Conservation (phyloP, 2,888 invertebrate genomes). For the Eulithis testata region DNA sequence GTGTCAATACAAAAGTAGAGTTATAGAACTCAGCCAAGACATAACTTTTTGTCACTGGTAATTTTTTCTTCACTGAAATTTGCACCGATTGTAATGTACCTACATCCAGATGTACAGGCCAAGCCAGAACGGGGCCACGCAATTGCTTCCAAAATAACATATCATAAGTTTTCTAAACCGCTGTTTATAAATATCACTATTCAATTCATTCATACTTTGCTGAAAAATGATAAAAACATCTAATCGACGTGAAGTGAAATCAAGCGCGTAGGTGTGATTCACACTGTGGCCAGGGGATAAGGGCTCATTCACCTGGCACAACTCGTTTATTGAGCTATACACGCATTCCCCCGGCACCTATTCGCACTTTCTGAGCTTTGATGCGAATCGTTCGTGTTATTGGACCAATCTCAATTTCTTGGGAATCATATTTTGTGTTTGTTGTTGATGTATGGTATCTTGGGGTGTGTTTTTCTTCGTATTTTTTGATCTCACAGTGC, state of each 20-base stretch:
- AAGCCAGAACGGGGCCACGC: too few relatives aligned
- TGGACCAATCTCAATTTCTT: constrained; percentile 50
- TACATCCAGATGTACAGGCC: too few relatives aligned
- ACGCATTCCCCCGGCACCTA: constrained; percentile 45
- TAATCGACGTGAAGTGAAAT: constrained; percentile 3
- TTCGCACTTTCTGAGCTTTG: constrained; percentile 55
- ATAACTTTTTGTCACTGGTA: neutral
- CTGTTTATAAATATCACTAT: too few relatives aligned
- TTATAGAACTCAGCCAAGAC: constrained; percentile 36
- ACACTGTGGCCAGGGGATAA: constrained; percentile 43
- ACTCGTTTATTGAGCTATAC: constrained; percentile 37
- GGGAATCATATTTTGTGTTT: constrained; percentile 40
- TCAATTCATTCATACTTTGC: too few relatives aligned
- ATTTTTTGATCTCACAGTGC: too few relatives aligned
- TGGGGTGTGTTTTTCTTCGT: constrained; percentile 17
- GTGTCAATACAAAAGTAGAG: constrained; percentile 32
- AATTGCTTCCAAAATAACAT: too few relatives aligned
- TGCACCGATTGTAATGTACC: too few relatives aligned
- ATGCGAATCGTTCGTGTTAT: constrained; percentile 53
- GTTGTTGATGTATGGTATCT: constrained; percentile 6
- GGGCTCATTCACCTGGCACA: constrained; percentile 48
- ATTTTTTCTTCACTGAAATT: neutral
- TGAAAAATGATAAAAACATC: too few relatives aligned
- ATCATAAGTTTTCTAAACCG: too few relatives aligned
- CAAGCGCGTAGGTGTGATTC: constrained; percentile 5